Evolutionary conservation across 1,140 invertebrate species (phyloP).

Genomic region (Pinna nobilis): DNA sequence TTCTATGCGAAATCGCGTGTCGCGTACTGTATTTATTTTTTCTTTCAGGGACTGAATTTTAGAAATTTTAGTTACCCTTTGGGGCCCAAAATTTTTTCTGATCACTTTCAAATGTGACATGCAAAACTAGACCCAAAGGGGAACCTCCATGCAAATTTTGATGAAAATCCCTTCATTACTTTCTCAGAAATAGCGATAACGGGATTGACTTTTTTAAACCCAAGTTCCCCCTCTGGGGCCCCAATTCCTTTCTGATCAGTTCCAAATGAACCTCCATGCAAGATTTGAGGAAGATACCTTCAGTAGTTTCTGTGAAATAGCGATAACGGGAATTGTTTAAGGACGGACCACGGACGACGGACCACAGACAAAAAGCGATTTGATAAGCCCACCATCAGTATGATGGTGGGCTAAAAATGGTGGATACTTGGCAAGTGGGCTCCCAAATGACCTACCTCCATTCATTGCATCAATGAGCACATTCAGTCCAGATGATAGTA

Average conservation of each 20-base stretch:
- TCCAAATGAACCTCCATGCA: too few species aligned
- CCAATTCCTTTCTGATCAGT: too few species aligned
- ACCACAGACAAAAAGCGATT: too few species aligned
- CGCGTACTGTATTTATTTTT: slow-evolving; percentile 98
- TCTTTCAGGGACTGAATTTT: slow-evolving; percentile 87
- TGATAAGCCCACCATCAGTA: too few species aligned
- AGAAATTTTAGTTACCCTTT: slow-evolving; percentile 80
- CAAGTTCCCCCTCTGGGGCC: too few species aligned
- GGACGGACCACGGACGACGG: too few species aligned
- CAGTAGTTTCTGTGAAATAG: too few species aligned
- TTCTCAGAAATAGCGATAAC: slow-evolving; percentile 9
- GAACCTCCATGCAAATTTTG: too few species aligned
- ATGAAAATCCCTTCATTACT: not conserved
- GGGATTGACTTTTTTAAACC: too few species aligned
- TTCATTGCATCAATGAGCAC: slow-evolving; percentile 95
- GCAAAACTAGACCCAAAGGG: too few species aligned
- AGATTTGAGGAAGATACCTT: too few species aligned
- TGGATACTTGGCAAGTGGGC: not conserved
- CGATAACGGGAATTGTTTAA: too few species aligned
- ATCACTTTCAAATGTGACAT: slow-evolving; percentile 94
- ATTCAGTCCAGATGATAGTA: slow-evolving; percentile 86
- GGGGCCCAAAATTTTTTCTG: slow-evolving; percentile 85
- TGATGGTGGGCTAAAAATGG: not conserved
- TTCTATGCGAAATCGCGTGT: slow-evolving; percentile 99
- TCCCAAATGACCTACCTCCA: slow-evolving; percentile 82